Evolutionary conservation across 2,797 vertebrate species (phyloP), one percentile per base, ranked within the genome.

Genomic region (Lithobates pipiens): DNA sequence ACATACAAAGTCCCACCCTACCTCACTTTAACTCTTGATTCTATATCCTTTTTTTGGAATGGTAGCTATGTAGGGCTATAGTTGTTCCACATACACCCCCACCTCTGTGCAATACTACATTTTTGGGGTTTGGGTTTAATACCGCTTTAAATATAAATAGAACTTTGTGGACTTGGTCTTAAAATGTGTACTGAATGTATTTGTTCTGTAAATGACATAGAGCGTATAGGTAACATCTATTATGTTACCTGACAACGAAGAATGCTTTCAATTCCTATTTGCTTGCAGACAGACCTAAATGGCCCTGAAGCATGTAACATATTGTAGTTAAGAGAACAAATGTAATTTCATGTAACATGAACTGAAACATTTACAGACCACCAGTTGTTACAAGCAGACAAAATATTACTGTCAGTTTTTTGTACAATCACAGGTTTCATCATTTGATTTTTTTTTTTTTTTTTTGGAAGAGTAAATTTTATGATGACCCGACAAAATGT

Each of bases 231-330:
- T 18, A 54, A 3, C 32, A 77, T 78, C 65, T 82, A 76, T 86
- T 68, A 82, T n/a, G 65, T 5, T 36, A 7, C 46, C 39, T 86
- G 85, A 82, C 85, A 86, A 32, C 61, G 18, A 76, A 54, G 80
- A 82, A 86, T 86, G 85, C 80, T 78, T 83, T 82, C 72, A 81
- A 68, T 78, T 54, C 44, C 25, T 67, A 68, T 23, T 32, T 15
- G 9, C 71, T 65, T n/a, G 73, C 72, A 77, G 73, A 63, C 34
- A 32, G 32, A 75, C 42, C 27, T 68, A 16, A 44, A 73, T 73
- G 75, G 39, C 74, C 85, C 80, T 82, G 54, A 61, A 86, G 85
- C 85, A 82, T 72, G 77, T 67, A 80, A 76, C 57, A 54, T 68
- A 44, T 25, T 73, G 21, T 34, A 72, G 21, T 65, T 54, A 36